Base-by-base conservation (phyloP, 2,888 invertebrate genomes). In the Caenorhabditis parvicauda region DNA sequence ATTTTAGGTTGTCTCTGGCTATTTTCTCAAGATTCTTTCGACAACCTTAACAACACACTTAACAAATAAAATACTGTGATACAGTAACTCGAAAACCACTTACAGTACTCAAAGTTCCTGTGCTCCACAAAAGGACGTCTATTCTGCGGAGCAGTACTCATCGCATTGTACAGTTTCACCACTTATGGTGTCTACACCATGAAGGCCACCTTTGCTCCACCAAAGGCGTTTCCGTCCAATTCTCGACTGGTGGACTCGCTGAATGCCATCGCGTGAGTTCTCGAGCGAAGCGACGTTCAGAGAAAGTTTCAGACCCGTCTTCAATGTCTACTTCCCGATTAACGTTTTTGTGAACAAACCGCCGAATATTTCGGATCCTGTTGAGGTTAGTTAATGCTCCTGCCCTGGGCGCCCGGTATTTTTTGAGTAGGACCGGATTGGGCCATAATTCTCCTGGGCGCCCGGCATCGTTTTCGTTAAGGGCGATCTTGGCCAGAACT, bases 261-360 rank as follows among this genome's bases (percentile, higher is more conserved):
- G 28, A 43, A 58, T 12, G 60, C 63, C 41, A 71, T 79, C 29
- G 57, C 64, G 71, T 72, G 7, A 39, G 59, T 27, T 3, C 46
- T 27, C 12, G 22, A 41, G 37, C 24, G 32, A 19, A 46, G 22
- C 14, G 12, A 25, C 12, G 4, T 41, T 39, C 29, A n/a, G 5
- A 42, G 12, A 21, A 28, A 29, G 12, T 59, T 64, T 27, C 54
- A 68, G 77, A 41, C 72, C 75, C 14, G 74, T 79, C 17, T 78
- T 80, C 67, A 70, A 79, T 59, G 67, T 70, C 14, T 77, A 70
- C 51, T 80, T 76, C 60, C 79, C 79, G 0, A 61, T 79, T 35
- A 71, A 70, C 32, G 65, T 79, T 22, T 68, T 74, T 37, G 77
- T 80, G 19, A 74, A 77, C 38, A 56, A 57, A 19, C 79, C 79